A percentile compares a stretch with the other conserved stretches of the same genome.
phyloP scores from a whole-genome alignment of 2,113 vertebrate genomes.

The Motacilla alba region DNA sequence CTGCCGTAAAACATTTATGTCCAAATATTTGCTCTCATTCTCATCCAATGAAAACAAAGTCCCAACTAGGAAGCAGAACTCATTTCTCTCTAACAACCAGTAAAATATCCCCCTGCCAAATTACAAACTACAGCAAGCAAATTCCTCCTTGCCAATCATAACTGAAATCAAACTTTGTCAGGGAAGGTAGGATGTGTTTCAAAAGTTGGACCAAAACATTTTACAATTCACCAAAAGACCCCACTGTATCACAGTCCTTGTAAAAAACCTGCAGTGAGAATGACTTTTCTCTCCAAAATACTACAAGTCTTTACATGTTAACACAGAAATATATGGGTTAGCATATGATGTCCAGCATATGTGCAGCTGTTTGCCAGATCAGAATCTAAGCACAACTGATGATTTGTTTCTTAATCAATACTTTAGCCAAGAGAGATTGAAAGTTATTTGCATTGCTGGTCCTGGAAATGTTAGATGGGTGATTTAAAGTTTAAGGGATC shows the following conservation, averaged over 20 bases:
- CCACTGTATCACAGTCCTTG: not conserved
- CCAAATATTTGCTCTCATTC: conserved; percentile 60
- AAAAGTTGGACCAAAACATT: not conserved
- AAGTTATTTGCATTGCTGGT: conserved; percentile 21
- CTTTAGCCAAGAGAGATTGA: not conserved
- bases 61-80: conserved; percentile 40
- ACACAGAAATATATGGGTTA: not conserved
- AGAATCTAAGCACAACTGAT: not conserved
- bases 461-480: conserved; percentile 13
- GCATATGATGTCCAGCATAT: not conserved
- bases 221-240: not conserved
- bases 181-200: not conserved
- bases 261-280: not conserved
- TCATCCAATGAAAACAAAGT: conserved; percentile 53
- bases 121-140: not conserved
- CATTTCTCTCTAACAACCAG: conserved; percentile 15
- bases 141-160: not conserved
- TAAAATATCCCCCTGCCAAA: conserved; percentile 28
- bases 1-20: conserved; percentile 57
- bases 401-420: conserved; percentile 36
- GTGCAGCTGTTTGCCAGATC: not conserved
- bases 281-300: not conserved
- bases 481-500: conserved; percentile 10
- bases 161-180: not conserved
- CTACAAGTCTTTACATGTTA: not conserved